phyloP scores from a whole-genome alignment of 2,113 vertebrate genomes.

The Galbula dea region DNA sequence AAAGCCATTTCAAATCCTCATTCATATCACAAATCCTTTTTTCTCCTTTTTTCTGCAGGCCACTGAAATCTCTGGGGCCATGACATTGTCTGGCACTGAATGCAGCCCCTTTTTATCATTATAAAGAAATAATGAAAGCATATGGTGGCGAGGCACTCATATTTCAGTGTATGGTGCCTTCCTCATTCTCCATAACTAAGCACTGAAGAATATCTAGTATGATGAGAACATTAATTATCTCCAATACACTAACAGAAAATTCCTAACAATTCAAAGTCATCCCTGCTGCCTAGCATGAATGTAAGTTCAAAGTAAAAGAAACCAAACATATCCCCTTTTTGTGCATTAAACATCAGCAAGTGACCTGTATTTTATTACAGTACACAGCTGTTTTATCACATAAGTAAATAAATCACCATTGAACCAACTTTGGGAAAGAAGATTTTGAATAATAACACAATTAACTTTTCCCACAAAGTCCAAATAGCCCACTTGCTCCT shows the following conservation, averaged over 20 bases:
- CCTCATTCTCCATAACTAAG: constrained; percentile 34
- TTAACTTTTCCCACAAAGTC: constrained; percentile 89
- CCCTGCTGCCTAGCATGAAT: constrained; percentile 7
- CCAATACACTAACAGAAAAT: constrained; percentile 19
- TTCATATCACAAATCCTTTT: constrained; percentile 54
- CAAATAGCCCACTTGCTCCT: constrained; percentile 77
- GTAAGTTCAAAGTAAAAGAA: constrained; percentile 45
- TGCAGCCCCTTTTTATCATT: constrained; percentile 68
- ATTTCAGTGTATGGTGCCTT: constrained; percentile 48
- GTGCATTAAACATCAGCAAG: constrained; percentile 37
- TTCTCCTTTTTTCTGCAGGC: constrained; percentile 17
- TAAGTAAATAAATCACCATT: constrained; percentile 74
- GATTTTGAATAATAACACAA: constrained; percentile 78
- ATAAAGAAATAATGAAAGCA: constrained; percentile 70
- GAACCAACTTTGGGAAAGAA: constrained; percentile 84
- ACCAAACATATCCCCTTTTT: constrained; percentile 18
- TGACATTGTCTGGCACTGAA: constrained; percentile 66
- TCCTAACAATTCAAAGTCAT: constrained; percentile 40
- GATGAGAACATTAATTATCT: constrained; percentile 57
- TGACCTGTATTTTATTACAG: constrained; percentile 59
- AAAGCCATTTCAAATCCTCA: constrained; percentile 54
- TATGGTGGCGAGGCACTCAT: constrained; percentile 53
- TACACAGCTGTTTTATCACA: constrained; percentile 69
- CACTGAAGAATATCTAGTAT: constrained; percentile 15
- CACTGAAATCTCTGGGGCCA: constrained; percentile 53